A percentile compares a stretch with the other conserved stretches of the same genome.
Evolutionary conservation across 2,888 invertebrate genomes (phyloP).

Genomic region (Trimorus sp.): DNA sequence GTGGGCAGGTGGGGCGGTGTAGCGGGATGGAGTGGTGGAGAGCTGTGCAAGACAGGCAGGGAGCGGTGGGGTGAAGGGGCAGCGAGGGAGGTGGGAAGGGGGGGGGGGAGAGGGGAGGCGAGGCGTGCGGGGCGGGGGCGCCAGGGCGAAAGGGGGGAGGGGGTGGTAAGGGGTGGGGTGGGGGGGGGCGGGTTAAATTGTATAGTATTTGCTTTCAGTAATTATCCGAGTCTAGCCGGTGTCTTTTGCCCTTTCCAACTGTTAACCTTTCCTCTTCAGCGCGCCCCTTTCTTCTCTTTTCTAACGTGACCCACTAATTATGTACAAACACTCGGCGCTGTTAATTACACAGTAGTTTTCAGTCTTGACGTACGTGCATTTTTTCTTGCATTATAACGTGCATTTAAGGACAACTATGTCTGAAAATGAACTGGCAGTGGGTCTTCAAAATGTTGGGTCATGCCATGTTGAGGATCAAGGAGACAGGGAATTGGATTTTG

Average conservation of each 20-base stretch:
- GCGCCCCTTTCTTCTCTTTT: slow-evolving; percentile 46
- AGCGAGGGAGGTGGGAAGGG: not conserved
- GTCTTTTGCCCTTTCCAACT: slow-evolving; percentile 66
- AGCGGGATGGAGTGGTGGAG: too few relatives aligned
- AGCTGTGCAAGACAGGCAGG: not conserved
- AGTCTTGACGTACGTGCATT: slow-evolving; percentile 45
- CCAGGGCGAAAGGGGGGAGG: too few relatives aligned
- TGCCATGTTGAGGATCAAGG: not conserved
- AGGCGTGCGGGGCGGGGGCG: too few relatives aligned
- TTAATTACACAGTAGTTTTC: slow-evolving; percentile 61
- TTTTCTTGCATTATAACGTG: slow-evolving; percentile 35
- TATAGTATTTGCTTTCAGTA: slow-evolving; percentile 75
- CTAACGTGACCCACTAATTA: slow-evolving; percentile 74
- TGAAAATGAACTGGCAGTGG: slow-evolving; percentile 15
- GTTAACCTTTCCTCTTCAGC: slow-evolving; percentile 31
- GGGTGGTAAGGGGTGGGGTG: too few relatives aligned
- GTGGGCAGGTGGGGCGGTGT: too few relatives aligned
- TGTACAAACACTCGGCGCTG: slow-evolving; percentile 71
- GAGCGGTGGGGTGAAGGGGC: not conserved
- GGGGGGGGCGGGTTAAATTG: slow-evolving; percentile 70
- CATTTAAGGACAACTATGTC: slow-evolving; percentile 24
- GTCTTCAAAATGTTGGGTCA: slow-evolving; percentile 7
- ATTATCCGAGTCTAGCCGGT: slow-evolving; percentile 72
- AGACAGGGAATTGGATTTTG: too few relatives aligned
- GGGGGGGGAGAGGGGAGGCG: too few relatives aligned